Conservation (phyloP, 1,140 invertebrate genomes). For the Trichonephila clavata region DNA sequence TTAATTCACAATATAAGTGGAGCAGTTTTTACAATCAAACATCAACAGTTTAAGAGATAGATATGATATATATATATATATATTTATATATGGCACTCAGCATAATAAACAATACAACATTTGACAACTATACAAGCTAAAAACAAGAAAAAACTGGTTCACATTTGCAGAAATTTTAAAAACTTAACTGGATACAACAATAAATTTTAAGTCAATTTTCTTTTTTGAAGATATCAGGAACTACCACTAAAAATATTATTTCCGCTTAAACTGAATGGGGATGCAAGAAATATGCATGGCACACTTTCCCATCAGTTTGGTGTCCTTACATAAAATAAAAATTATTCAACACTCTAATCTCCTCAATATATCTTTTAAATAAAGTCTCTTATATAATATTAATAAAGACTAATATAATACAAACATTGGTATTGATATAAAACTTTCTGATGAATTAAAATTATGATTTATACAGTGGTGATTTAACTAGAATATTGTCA, state of each 20-base stretch:
- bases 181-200: conserved; percentile 39
- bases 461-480: conserved; percentile 49
- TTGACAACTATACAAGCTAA: conserved; percentile 58
- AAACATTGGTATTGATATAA: conserved; percentile 47
- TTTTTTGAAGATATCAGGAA: conserved; percentile 5
- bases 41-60: conserved; percentile 69
- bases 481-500: conserved; percentile 56
- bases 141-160: conserved; percentile 17
- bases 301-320: conserved; percentile 31
- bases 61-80: conserved; percentile 74
- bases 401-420: conserved; percentile 45
- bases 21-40: conserved; percentile 73
- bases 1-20: conserved; percentile 50
- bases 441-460: conserved; percentile 59
- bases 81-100: conserved; percentile 76
- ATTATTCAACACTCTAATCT: conserved; percentile 6
- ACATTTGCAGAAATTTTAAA: conserved; percentile 40
- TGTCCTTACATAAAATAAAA: conserved; percentile 16
- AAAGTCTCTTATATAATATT: neutral
- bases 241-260: conserved; percentile 18
- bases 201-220: neutral
- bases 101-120: conserved; percentile 65
- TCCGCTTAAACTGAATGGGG: neutral
- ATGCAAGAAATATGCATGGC: conserved; percentile 5
- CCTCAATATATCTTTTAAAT: conserved; percentile 30